Evolutionary conservation across 2,113 vertebrate genomes (phyloP).

Genomic region (Pseudonaja textilis): DNA sequence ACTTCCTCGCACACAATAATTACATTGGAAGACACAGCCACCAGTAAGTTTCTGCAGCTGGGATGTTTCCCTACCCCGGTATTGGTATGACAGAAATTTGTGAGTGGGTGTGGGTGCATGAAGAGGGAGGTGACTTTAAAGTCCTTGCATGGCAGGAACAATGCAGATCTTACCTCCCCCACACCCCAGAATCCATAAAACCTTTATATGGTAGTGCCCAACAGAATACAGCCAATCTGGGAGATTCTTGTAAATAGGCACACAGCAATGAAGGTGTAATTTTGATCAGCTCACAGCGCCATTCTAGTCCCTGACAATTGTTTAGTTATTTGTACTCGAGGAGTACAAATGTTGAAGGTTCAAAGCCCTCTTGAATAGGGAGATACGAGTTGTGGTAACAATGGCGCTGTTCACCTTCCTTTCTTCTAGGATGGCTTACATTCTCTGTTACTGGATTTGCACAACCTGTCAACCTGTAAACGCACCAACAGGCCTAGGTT

Average conservation of each 20-base stretch:
- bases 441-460: not conserved
- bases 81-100: not conserved
- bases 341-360: not conserved
- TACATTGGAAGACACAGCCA: not conserved
- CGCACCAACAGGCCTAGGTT: not conserved
- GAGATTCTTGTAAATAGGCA: not conserved
- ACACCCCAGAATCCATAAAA: not conserved
- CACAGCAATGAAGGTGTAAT: not conserved
- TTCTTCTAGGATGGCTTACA: not conserved
- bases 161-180: not conserved
- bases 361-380: not conserved
- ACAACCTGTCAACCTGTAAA: not conserved
- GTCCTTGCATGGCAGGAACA: not conserved
- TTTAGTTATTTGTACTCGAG: not conserved
- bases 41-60: not conserved
- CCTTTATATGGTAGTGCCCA: not conserved
- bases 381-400: not conserved
- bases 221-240: not conserved
- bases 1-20: not conserved
- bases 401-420: not conserved
- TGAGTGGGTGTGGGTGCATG: not conserved
- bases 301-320: not conserved
- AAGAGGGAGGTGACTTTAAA: not conserved
- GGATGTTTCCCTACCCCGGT: not conserved
- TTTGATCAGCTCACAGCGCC: not conserved